phyloP scores from a whole-genome alignment of 2,113 vertebrate species.

The Genyomyrus donnyi region DNA sequence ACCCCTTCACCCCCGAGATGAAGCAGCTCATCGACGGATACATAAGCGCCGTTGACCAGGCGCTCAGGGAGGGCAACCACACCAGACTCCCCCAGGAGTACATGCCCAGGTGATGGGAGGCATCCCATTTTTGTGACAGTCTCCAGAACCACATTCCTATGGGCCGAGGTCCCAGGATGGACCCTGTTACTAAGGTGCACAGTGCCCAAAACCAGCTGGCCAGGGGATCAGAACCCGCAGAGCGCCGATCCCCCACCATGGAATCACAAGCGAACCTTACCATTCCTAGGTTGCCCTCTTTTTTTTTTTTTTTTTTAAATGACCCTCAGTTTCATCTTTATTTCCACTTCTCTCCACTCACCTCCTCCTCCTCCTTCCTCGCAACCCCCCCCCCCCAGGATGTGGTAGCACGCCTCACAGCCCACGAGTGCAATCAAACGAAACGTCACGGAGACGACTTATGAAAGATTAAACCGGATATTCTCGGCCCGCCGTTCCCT shows the following conservation, averaged over 20 bases:
- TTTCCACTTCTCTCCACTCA: background rate
- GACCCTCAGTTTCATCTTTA: background rate
- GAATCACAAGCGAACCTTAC: background rate
- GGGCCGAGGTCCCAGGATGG: background rate
- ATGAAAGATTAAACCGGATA: slow-evolving; percentile 20
- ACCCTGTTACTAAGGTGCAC: background rate
- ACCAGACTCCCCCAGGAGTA: slow-evolving; percentile 72
- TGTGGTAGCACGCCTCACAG: background rate
- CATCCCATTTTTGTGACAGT: background rate
- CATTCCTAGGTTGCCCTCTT: background rate
- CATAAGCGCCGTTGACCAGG: slow-evolving; percentile 71
- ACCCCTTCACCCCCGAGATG: slow-evolving; percentile 80
- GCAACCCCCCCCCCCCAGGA: background rate
- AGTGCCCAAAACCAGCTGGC: background rate
- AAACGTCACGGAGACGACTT: slow-evolving; percentile 11
- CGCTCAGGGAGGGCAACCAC: slow-evolving; percentile 66
- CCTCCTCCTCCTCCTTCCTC: too few species aligned
- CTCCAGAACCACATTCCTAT: background rate
- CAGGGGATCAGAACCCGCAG: background rate
- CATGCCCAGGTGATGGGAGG: slow-evolving; percentile 68
- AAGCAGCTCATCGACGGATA: slow-evolving; percentile 69
- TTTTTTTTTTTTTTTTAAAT: background rate
- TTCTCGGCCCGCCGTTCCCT: background rate
- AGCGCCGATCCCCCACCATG: background rate
- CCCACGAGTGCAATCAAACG: background rate